Evolutionary conservation across 1,140 invertebrate species (phyloP).

Genomic region (Hetaerina americana): DNA sequence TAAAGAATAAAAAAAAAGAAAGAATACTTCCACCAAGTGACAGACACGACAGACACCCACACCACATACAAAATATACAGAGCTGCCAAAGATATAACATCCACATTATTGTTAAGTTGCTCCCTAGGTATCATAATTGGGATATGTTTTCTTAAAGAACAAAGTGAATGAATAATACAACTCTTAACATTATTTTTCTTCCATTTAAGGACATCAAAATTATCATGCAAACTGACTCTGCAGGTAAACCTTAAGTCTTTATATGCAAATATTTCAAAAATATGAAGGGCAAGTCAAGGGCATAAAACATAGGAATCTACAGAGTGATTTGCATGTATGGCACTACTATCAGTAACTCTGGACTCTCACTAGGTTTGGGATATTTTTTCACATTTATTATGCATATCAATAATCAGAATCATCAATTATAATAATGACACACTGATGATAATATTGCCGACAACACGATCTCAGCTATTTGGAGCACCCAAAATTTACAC

Average conservation of each 20-base stretch:
- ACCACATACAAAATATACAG: background rate
- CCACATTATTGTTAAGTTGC: background rate
- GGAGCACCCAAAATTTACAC: background rate
- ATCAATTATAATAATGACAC: background rate
- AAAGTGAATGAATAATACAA: background rate
- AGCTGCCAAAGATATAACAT: background rate
- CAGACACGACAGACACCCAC: background rate
- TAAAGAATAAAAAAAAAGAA: background rate
- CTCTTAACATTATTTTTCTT: background rate
- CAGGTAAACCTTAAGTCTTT: background rate
- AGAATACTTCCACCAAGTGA: background rate
- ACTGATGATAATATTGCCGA: background rate
- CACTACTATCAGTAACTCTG: background rate
- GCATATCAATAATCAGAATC: background rate
- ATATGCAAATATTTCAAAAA: background rate
- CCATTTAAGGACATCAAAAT: background rate
- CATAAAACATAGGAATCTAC: background rate
- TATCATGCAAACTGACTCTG: background rate
- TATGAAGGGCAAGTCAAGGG: background rate
- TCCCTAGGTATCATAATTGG: background rate
- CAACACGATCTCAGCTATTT: background rate
- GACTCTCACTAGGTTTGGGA: background rate
- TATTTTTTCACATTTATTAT: background rate
- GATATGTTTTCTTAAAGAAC: background rate
- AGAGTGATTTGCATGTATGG: background rate